phyloP scores from a whole-genome alignment of 2,888 invertebrate species.

The Dynastes grantii region DNA sequence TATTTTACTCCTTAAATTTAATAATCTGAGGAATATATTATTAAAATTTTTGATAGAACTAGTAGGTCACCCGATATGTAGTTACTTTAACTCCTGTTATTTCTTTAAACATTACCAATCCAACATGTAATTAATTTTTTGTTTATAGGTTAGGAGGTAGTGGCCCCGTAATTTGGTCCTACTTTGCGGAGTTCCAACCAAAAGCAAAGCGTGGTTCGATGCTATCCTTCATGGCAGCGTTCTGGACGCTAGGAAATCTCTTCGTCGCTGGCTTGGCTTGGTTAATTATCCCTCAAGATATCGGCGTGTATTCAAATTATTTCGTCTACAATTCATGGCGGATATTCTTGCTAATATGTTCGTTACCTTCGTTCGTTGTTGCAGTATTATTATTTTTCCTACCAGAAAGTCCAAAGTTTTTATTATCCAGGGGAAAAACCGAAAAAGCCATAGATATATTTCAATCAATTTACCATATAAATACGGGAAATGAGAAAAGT shows the following conservation, averaged over 20 bases:
- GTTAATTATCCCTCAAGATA: conserved; percentile 83
- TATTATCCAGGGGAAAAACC: conserved; percentile 84
- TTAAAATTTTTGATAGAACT: too few relatives aligned
- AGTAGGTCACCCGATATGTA: too few relatives aligned
- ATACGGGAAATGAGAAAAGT: conserved; percentile 83
- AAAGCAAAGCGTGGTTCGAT: conserved; percentile 92
- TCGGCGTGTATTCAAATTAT: conserved; percentile 78
- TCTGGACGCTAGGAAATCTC: conserved; percentile 95
- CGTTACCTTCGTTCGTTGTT: conserved; percentile 90
- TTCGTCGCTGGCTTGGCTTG: conserved; percentile 90
- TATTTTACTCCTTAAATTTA: too few relatives aligned
- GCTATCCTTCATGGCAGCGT: conserved; percentile 95
- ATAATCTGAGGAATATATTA: too few relatives aligned
- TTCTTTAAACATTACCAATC: too few relatives aligned
- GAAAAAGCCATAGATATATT: conserved; percentile 89
- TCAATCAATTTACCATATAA: conserved; percentile 85
- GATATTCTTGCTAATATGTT: conserved; percentile 90
- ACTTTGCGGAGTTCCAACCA: conserved; percentile 95
- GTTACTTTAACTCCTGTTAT: too few relatives aligned
- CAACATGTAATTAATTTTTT: too few relatives aligned
- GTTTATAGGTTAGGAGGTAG: conserved; percentile 85
- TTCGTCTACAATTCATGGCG: conserved; percentile 94
- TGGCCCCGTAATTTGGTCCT: conserved; percentile 95
- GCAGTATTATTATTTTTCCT: conserved; percentile 86
- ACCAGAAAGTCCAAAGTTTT: conserved; percentile 94